These are phyloP conservation scores for Myotis davidii DNA, from an alignment of 2,113 vertebrate genomes.

Conservation along the genomic window DNA sequence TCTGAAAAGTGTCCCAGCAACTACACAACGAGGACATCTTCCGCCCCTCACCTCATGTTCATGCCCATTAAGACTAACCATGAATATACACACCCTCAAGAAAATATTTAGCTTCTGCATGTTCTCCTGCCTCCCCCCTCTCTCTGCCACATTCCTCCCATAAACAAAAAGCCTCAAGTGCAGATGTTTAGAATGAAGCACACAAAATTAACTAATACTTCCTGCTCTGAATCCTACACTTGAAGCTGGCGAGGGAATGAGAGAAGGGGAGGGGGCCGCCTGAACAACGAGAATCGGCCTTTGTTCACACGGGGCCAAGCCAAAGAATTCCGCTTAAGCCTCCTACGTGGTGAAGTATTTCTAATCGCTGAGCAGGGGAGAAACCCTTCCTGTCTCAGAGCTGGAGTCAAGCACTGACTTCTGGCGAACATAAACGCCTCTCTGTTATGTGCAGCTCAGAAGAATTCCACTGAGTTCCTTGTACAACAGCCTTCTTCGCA, in stretches of 20 bases:
- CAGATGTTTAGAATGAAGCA: conserved; percentile 67
- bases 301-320: neutral
- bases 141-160: conserved; percentile 39
- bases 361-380: conserved; percentile 60
- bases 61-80: neutral
- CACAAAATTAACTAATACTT: conserved; percentile 51
- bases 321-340: conserved; percentile 63
- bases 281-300: conserved; percentile 43
- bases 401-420: conserved; percentile 44
- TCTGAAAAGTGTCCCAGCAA: neutral
- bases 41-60: neutral
- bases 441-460: conserved; percentile 67
- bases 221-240: neutral
- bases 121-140: neutral
- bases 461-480: conserved; percentile 59
- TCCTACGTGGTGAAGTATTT: conserved; percentile 75
- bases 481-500: conserved; percentile 40
- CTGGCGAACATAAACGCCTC: conserved; percentile 63
- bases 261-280: neutral
- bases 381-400: conserved; percentile 61
- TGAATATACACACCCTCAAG: neutral
- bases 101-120: conserved; percentile 54
- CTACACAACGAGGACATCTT: neutral
- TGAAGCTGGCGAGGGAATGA: neutral
- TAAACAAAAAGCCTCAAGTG: conserved; percentile 42